These are phyloP conservation scores for Brachionus sp. DNA, from an alignment of 1,140 invertebrate species.

Conservation along the genomic window DNA sequence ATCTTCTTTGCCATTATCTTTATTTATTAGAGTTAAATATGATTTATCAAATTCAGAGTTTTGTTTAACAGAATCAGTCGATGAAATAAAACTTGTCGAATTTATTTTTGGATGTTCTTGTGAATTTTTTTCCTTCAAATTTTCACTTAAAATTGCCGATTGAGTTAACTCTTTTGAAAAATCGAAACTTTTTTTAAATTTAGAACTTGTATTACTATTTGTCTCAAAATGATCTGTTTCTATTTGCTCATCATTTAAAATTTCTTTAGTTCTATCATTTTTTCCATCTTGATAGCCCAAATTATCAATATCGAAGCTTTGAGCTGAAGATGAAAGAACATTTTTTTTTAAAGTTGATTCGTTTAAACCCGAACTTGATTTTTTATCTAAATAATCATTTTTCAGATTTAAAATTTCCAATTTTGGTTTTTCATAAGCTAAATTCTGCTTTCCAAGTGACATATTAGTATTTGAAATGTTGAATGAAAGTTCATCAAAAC, in stretches of 20 bases:
- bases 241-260: neutral
- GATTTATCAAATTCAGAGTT: neutral
- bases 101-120: too few species aligned
- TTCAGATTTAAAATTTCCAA: neutral
- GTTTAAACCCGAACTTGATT: too few species aligned
- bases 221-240: neutral
- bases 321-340: too few species aligned
- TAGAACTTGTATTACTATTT: neutral
- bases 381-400: neutral
- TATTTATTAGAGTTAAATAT: neutral
- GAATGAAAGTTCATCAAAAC: neutral
- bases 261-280: too few species aligned
- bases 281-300: too few species aligned
- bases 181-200: neutral
- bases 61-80: neutral
- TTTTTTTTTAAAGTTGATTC: too few species aligned
- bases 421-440: neutral
- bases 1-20: neutral
- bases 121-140: too few species aligned
- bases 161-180: too few species aligned
- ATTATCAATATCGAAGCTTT: too few species aligned
- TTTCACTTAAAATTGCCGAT: too few species aligned
- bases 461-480: neutral
- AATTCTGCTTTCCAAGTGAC: neutral
- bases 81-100: too few species aligned